Base-by-base conservation (phyloP, 2,888 invertebrate genomes). In the Cerastis leucographa region DNA sequence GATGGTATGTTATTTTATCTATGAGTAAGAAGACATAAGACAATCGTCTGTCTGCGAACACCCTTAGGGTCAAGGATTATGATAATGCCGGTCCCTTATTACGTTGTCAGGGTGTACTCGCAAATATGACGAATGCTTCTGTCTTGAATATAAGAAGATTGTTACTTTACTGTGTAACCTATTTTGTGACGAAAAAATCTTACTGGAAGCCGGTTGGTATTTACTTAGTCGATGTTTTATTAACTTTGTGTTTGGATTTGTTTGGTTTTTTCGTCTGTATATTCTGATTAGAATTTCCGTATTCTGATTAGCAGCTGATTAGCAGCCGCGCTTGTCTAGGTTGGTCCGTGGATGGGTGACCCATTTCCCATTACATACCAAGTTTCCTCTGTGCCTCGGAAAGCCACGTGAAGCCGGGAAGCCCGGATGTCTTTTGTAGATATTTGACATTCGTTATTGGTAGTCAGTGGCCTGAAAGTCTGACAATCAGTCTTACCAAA, bases 1-100 rank as follows among this genome's bases (percentile, higher is more conserved):
- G 35, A 35, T 35, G 3, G 1, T 35, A 35, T 35, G 35, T 35
- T 35, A 35, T 35, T 1, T 35, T 35, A 35, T 35, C 35, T 3
- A 35, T 35, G 35, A 35, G 35, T n/a, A n/a, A n/a, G n/a, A n/a
- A n/a, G n/a, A n/a, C n/a, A n/a, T n/a, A 35, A 22, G 9, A 19
- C 11, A 54, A 46, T 12, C 35, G 42, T 8, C 72, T 49, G 14
- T 78, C 46, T 72, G 35, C 5, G n/a, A 17, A 9, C 19, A 22
- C 25, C 78, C 22, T 79, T 66, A 62, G 73, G 64, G 56, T 59
- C 71, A 17, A 8, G 49, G 22, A 80, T 83, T 84, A 78, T 78
- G 70, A 73, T 84, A 84, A 84, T 77, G 66, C 12, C 9, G 12
- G 78, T n/a, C 19, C 49, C 51, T 51, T 68, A 80, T 72, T 71